Percentiles rank a stretch among this genome's conserved stretches.
Evolutionary conservation across 2,888 invertebrate genomes (phyloP).

Genomic region (Rhagium mordax): DNA sequence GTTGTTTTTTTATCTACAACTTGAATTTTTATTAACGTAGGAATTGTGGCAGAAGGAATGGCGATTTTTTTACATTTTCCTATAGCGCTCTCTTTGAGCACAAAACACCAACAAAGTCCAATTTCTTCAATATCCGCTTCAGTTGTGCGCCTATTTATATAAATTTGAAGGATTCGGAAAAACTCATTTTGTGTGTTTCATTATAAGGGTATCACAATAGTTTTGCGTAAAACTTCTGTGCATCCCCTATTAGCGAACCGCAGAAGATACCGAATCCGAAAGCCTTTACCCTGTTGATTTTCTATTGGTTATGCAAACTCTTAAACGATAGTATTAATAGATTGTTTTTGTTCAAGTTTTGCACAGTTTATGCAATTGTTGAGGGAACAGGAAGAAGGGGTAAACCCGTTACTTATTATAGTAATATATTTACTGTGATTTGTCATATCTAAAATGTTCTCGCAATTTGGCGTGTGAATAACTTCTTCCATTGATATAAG

Average conservation of each 20-base stretch:
- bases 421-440: constrained; percentile 61
- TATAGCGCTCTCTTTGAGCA: too few relatives aligned
- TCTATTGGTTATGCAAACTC: neutral
- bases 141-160: too few relatives aligned
- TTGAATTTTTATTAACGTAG: too few relatives aligned
- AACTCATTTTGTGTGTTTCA: neutral
- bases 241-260: neutral
- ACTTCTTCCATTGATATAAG: constrained; percentile 48
- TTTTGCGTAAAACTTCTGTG: neutral
- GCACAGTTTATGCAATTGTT: constrained; percentile 59
- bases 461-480: constrained; percentile 43
- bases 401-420: constrained; percentile 41
- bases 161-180: neutral
- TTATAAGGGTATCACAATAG: neutral
- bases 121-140: too few relatives aligned
- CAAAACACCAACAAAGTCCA: too few relatives aligned
- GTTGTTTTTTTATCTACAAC: too few relatives aligned
- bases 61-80: too few relatives aligned
- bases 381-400: constrained; percentile 50
- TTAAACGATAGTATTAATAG: constrained; percentile 34
- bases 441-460: constrained; percentile 60
- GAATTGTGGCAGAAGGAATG: too few relatives aligned
- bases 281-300: neutral
- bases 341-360: constrained; percentile 60
- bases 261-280: neutral